Conservation (phyloP, 1,140 invertebrate genomes). For the Gryllus bimaculatus region DNA sequence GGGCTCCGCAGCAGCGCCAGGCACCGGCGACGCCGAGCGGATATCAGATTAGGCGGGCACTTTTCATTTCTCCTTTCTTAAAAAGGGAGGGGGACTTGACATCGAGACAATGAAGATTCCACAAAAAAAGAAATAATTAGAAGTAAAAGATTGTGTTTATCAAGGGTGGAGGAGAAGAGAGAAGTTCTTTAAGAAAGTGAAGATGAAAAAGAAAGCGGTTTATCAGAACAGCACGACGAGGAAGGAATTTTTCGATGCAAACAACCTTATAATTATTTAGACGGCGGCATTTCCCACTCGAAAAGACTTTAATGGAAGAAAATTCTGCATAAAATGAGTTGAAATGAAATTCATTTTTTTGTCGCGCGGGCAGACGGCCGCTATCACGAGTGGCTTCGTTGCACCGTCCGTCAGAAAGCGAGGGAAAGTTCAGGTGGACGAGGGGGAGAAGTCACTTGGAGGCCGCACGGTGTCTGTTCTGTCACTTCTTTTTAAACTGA, state of each 20-base stretch:
- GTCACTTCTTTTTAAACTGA: too few relatives aligned
- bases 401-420: too few relatives aligned
- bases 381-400: too few relatives aligned
- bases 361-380: neutral
- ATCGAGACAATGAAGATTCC: neutral
- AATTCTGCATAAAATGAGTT: neutral
- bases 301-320: neutral
- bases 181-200: conserved; percentile 1
- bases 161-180: neutral
- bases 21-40: too few relatives aligned
- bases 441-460: too few relatives aligned
- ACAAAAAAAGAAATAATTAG: neutral
- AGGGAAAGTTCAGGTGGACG: too few relatives aligned
- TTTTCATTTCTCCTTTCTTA: neutral
- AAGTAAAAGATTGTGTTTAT: conserved; percentile 6
- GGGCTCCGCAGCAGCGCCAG: too few relatives aligned
- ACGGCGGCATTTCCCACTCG: neutral
- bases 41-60: neutral
- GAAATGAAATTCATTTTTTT: neutral
- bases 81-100: neutral
- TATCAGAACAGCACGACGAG: neutral
- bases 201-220: neutral
- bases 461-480: too few relatives aligned
- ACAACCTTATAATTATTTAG: conserved; percentile 6
- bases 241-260: neutral